Evolutionary conservation across 2,797 vertebrate genomes (phyloP).

Genomic region (Cephalopachus bancanus): DNA sequence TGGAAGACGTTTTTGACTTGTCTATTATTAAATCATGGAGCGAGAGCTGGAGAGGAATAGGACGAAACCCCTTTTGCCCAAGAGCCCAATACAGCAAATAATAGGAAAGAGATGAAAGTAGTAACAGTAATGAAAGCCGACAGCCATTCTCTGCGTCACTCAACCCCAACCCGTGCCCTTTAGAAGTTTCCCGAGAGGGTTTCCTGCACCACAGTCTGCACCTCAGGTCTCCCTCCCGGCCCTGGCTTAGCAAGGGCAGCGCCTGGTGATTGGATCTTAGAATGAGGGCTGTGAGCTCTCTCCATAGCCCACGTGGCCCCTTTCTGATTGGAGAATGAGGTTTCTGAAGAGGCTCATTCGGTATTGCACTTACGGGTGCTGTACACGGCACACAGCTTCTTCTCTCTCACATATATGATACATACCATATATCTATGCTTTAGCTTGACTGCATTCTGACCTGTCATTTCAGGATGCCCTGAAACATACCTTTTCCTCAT

Average conservation of each 20-base stretch:
- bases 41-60: background rate
- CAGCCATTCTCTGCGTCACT: background rate
- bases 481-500: slow-evolving; percentile 86
- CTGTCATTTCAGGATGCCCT: slow-evolving; percentile 77
- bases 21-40: slow-evolving; percentile 7
- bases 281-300: background rate
- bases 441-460: slow-evolving; percentile 86
- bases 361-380: slow-evolving; percentile 85
- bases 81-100: background rate
- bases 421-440: too few species aligned
- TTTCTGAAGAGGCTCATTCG: slow-evolving; percentile 84
- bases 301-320: background rate
- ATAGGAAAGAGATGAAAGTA: background rate
- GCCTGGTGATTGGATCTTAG: background rate
- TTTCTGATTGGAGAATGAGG: background rate
- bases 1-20: background rate
- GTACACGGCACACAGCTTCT: slow-evolving; percentile 86
- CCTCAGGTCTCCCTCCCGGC: too few species aligned
- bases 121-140: background rate
- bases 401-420: slow-evolving; percentile 85
- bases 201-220: background rate
- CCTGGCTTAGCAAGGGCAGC: background rate
- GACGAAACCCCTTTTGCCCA: background rate
- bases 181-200: background rate
- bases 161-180: background rate